Evolutionary conservation across 2,113 vertebrate species (phyloP).

Genomic region (Rhabdomys dilectus): DNA sequence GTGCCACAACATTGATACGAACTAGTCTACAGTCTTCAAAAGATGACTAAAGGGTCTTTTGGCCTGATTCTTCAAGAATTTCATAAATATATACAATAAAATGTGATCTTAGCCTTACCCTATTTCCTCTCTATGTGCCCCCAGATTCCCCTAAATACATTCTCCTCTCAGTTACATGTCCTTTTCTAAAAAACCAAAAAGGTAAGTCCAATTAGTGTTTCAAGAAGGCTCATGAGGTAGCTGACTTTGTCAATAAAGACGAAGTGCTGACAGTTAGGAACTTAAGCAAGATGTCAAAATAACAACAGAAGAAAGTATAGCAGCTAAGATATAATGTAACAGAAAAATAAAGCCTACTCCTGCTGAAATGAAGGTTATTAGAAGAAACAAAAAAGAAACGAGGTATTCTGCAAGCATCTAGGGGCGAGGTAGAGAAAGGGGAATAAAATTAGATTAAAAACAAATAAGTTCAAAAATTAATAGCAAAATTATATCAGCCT

Average conservation of each 20-base stretch:
- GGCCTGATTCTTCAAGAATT: neutral
- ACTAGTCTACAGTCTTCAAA: neutral
- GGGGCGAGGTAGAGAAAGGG: neutral
- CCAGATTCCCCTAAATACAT: neutral
- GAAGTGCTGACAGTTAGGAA: neutral
- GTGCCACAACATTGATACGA: neutral
- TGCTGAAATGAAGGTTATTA: neutral
- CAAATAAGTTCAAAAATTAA: neutral
- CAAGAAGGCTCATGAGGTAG: neutral
- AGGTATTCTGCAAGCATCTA: neutral
- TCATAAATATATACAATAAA: neutral
- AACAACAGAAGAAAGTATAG: neutral
- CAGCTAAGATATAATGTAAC: neutral
- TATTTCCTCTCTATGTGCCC: neutral
- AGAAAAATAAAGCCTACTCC: neutral
- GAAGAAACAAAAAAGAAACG: neutral
- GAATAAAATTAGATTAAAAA: neutral
- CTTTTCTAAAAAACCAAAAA: neutral
- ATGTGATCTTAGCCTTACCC: neutral
- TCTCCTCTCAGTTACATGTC: neutral
- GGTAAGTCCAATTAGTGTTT: neutral
- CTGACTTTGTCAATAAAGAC: neutral
- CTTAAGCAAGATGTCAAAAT: neutral
- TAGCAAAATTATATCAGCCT: neutral
- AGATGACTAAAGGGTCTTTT: neutral